Evolutionary conservation across 2,888 invertebrate genomes (phyloP), one percentile per base, ranked within the genome.

Genomic region (Cephus runcator): DNA sequence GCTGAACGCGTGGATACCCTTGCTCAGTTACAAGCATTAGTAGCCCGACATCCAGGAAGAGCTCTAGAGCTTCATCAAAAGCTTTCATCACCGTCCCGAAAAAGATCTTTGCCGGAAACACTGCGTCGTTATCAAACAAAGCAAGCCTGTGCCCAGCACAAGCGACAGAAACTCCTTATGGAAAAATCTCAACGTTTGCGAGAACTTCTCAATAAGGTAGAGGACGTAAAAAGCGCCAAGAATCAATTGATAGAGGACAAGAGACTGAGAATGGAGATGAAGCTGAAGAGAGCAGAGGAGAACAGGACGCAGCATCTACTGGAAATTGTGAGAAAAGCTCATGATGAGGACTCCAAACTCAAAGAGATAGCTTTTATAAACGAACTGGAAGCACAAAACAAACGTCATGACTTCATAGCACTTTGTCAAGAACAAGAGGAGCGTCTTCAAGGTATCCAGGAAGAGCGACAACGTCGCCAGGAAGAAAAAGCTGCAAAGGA

Each of bases 311-410:
- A 95, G 83, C 96, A 96, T 90, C 92, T 92, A 69, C 88, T 95
- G 90, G 96, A 95, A 89, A 97, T 98, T 83, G 96, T 98, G 0
- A 95, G 96, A 84, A 99, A 99, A 91, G 99, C 99, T 0, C 98
- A 98, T 88, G 99, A 99, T 86, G 99, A 99, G 90, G 99, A 99
- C 85, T 97, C 98, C 79, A 99, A 99, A 90, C 94, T 98, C 6
- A 96, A 97, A 82, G 99, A 99, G 93, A 99, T 99, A 77, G 98
- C 98, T 23, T 99, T 99, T 90, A 99, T 99, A 79, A 99, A 98
- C 90, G 97, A 97, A 85, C 92, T 99, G 71, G 98, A 98, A 89
- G 98, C 98, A 0, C 98, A 98, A 92, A 98, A 99, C 90, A 96
- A 98, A 86, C 93, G 97, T 0, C 96, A 98, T 88, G 99, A 99